A percentile compares a stretch with the other conserved stretches of the same genome.
Conservation (phyloP, 2,113 vertebrate species). For the Centrocercus urophasianus region DNA sequence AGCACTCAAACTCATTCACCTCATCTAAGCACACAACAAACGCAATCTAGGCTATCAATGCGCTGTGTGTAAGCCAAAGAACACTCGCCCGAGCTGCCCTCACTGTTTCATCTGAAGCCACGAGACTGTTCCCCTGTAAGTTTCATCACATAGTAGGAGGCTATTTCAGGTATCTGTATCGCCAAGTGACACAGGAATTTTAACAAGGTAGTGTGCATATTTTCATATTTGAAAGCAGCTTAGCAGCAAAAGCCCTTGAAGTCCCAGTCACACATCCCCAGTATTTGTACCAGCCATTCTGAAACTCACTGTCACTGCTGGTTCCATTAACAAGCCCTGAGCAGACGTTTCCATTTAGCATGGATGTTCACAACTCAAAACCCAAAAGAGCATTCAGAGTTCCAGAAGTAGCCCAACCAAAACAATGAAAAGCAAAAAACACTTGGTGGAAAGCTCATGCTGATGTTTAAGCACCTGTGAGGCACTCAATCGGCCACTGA, state of each 20-base stretch:
- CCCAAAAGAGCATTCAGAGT: background rate
- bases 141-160: background rate
- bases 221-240: background rate
- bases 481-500: background rate
- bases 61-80: background rate
- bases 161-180: background rate
- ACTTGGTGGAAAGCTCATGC: background rate
- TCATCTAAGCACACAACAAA: background rate
- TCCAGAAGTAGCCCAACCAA: background rate
- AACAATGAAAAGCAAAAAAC: background rate
- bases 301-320: background rate
- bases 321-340: background rate
- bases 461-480: background rate
- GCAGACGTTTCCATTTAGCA: background rate
- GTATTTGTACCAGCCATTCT: background rate
- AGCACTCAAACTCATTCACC: background rate
- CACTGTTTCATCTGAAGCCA: background rate
- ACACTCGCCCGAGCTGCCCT: background rate
- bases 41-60: background rate
- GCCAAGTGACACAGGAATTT: background rate
- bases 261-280: background rate
- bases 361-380: background rate
- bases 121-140: background rate
- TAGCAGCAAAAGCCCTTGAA: background rate
- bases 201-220: background rate